Evolutionary conservation across 2,113 vertebrate genomes (phyloP).

Genomic region (Regulus satrapa): DNA sequence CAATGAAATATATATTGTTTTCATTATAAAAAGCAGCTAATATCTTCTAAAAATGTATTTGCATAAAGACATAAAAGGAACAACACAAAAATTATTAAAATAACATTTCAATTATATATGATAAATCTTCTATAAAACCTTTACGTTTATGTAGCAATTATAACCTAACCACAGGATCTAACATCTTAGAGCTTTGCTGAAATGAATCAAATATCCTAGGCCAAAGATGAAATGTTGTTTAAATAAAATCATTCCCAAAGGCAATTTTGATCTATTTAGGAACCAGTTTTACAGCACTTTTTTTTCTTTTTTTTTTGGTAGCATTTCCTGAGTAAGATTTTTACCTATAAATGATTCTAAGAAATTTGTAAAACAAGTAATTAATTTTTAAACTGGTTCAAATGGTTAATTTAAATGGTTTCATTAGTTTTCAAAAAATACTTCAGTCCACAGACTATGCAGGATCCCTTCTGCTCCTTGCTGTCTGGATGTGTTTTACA

Average conservation of each 20-base stretch:
- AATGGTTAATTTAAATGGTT: neutral
- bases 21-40: constrained; percentile 37
- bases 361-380: neutral
- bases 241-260: neutral
- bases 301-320: neutral
- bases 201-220: constrained; percentile 17
- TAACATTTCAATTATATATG: constrained; percentile 10
- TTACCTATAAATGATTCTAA: neutral
- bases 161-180: constrained; percentile 16
- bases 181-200: neutral
- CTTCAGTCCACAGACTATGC: neutral
- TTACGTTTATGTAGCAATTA: constrained; percentile 42
- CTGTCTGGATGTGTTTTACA: neutral
- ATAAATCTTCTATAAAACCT: constrained; percentile 27
- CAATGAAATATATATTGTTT: constrained; percentile 19
- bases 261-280: constrained; percentile 26
- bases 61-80: neutral
- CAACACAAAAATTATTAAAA: neutral
- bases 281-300: neutral
- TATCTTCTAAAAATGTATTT: constrained; percentile 29
- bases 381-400: neutral
- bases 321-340: neutral
- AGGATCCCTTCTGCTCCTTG: neutral
- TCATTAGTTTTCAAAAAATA: neutral
- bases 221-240: neutral